Evolutionary conservation across 2,113 vertebrate genomes (phyloP).

Genomic region (Nothoprocta pentlandii): DNA sequence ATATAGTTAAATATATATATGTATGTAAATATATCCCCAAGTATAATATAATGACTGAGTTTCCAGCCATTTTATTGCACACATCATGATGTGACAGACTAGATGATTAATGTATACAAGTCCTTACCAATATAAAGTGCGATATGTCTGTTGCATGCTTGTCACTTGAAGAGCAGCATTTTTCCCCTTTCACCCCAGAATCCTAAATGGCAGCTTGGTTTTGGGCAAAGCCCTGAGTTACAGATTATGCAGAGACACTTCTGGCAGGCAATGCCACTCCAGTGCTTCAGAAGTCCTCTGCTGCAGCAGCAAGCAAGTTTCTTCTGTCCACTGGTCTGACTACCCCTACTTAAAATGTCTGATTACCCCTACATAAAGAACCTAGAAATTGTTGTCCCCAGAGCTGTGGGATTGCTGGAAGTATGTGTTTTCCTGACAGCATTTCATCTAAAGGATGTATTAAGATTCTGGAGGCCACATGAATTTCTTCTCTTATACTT

Average conservation of each 20-base stretch:
- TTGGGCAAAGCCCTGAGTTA: background rate
- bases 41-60: background rate
- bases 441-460: background rate
- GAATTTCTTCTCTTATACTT: background rate
- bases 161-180: background rate
- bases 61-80: background rate
- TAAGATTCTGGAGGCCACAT: background rate
- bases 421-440: background rate
- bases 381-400: background rate
- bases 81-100: fast-evolving
- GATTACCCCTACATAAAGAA: fast-evolving
- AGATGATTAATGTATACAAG: background rate
- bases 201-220: background rate
- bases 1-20: background rate
- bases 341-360: background rate
- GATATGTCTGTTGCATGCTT: background rate
- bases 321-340: background rate
- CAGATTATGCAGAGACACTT: background rate
- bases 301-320: background rate
- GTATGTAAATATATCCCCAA: no score
- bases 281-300: background rate
- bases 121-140: background rate
- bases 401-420: background rate
- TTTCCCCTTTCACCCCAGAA: background rate
- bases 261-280: background rate